Evolutionary conservation across 2,797 vertebrate species (phyloP), one percentile per base, ranked within the genome.

Genomic region (Vireo griseus): DNA sequence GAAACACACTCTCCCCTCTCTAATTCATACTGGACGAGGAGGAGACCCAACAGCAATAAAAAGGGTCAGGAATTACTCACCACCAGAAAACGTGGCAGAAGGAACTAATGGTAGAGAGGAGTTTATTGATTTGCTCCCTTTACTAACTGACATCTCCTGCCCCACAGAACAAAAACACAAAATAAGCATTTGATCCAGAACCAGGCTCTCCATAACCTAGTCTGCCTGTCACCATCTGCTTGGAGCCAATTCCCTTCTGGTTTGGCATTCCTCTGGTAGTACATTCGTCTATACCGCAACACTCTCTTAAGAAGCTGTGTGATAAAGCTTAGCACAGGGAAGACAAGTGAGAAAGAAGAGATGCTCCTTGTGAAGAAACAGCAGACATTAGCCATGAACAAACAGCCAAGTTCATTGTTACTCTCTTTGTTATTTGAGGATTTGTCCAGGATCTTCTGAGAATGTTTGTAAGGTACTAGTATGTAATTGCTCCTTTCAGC

Each of bases 241-340:
- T 37, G 25, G 47, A 75, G 58, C 6, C 8, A 58, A n/a, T 37
- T 83, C 35, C 13, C 13, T 57, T 50, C 26, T 54, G 17, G 13
- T 45, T 17, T 78, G 83, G 39, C 57, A 61, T 42, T 78, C 40
- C 16, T 66, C 20, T 37, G 42, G 28, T 1, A 55, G 45, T 6
- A 25, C 12, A 11, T 42, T 28, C 54, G 33, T 31, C 40, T 51
- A 29, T 7, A 59, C 9, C 24, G 17, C 0, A 0, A 11, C 3
- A 3, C 8, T n/a, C 71, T 42, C 28, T 10, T 25, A 31, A 57
- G 44, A 35, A 62, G n/a, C 45, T 59, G 28, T 25, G 8, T 47
- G 33, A 59, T 88, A 67, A 51, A 20, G 16, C 16, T 85, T 18
- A 72, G 45, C 10, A 12, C 1, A 3, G 54, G 29, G 14, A 63